Evolutionary conservation across 2,888 invertebrate species (phyloP).

Genomic region (Tribolium freemani): DNA sequence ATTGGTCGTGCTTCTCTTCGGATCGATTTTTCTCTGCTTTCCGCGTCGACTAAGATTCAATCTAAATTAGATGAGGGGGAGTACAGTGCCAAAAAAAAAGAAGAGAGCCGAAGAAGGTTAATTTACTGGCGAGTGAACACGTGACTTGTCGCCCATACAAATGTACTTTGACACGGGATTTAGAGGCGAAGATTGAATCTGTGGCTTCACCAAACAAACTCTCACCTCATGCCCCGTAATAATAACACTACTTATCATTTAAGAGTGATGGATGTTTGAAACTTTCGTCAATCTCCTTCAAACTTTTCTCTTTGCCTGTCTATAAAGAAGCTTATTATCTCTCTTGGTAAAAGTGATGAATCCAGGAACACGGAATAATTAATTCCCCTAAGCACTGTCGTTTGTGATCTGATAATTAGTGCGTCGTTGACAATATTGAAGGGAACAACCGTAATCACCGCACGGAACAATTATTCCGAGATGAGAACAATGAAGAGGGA

Average conservation of each 20-base stretch:
- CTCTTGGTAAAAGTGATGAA: conserved; percentile 1
- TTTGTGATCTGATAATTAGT: conserved; percentile 30
- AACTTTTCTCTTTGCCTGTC: not conserved
- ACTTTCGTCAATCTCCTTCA: not conserved
- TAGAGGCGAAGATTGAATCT: conserved; percentile 28
- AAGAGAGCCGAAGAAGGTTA: conserved; percentile 23
- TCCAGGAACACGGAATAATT: conserved; percentile 6
- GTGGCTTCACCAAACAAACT: not conserved
- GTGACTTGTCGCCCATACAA: conserved; percentile 46
- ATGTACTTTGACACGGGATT: conserved; percentile 36
- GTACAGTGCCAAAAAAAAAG: conserved; percentile 12
- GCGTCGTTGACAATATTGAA: conserved; percentile 35
- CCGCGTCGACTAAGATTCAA: conserved; percentile 5
- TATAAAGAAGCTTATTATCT: not conserved
- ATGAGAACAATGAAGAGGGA: conserved; percentile 12
- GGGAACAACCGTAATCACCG: conserved; percentile 29
- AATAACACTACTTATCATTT: not conserved
- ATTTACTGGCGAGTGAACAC: conserved; percentile 39
- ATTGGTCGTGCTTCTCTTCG: conserved; percentile 7
- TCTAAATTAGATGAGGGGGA: conserved; percentile 28
- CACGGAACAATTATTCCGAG: conserved; percentile 28
- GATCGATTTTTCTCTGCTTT: conserved; percentile 23
- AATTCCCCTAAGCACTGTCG: conserved; percentile 25
- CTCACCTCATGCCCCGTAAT: not conserved
- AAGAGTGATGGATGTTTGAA: not conserved